phyloP scores from a whole-genome alignment of 2,797 vertebrate species.

The Yasuhikotakia modesta region DNA sequence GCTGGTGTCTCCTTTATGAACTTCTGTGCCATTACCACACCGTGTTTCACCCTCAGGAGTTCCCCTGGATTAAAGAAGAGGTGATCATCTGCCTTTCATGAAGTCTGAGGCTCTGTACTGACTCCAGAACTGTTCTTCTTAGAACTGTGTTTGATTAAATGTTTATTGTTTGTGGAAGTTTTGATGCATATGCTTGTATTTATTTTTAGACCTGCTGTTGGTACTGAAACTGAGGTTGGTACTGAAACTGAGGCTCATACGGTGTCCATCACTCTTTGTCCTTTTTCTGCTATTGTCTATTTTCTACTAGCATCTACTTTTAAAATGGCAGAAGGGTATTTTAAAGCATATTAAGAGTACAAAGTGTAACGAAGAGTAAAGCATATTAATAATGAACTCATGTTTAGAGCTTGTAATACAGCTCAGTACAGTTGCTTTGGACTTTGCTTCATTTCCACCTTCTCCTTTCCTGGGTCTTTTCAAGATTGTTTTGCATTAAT shows the following conservation, averaged over 20 bases:
- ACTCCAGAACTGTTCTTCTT: not conserved
- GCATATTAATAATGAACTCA: no score
- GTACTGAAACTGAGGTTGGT: not conserved
- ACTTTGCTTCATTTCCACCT: slow-evolving; percentile 82
- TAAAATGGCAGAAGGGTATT: not conserved
- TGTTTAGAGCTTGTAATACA: no score
- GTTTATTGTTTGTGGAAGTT: slow-evolving; percentile 13
- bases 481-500: slow-evolving; percentile 77
- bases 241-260: not conserved
- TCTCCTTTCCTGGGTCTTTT: slow-evolving; percentile 51
- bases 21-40: slow-evolving; percentile 77
- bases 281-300: not conserved
- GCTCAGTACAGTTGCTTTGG: slow-evolving; percentile 80
- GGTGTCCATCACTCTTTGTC: not conserved
- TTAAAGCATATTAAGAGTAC: no score
- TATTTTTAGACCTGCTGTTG: not conserved
- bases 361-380: no score
- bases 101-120: slow-evolving; percentile 48
- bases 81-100: slow-evolving; percentile 66
- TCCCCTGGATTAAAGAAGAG: slow-evolving; percentile 62
- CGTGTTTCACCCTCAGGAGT: slow-evolving; percentile 72
- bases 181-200: slow-evolving; percentile 1
- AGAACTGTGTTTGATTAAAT: slow-evolving; percentile 12
- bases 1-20: slow-evolving; percentile 80
- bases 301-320: not conserved